Base-by-base conservation (phyloP, 2,888 invertebrate species). In the Tanytarsus gracilentus region DNA sequence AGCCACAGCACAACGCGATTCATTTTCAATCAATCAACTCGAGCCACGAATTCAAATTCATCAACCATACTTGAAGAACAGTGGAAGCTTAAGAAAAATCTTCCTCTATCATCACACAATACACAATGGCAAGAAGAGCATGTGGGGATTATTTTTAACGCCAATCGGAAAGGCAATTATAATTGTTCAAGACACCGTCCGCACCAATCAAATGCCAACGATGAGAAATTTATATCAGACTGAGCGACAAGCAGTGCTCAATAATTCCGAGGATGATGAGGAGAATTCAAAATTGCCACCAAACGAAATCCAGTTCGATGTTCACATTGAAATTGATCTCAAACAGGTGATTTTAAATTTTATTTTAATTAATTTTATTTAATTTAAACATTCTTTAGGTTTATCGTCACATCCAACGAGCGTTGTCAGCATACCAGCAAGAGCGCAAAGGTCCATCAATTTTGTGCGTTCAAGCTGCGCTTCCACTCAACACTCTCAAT, bases 131-230 rank as follows among this genome's bases (percentile, higher is more conserved):
- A 80, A 81, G 61, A 84, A 92, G 66, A 86, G 90, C 66, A 82
- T 98, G 75, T 91, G 90, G 83, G 90, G 87, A 0, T 71, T 98
- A n/a, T 88, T 97, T 66, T 74, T 95, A 56, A 84, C 88, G 1
- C 82, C 87, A 1, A 78, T 80, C 11, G 87, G 86, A 69, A 85
- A 85, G 66, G 91, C 83, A 0, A 76, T 86, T 39, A 76, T 98
- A 39, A 85, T 89, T 69, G 88, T 92, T 1, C 77, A 90, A 59
- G 95, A 97, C 72, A 84, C 88, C 0, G 95, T 93, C 1, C 79
- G 85, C 65, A 88, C 88, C 26, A 94, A 95, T 75, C 88, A 95
- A 71, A 85, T 98, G 83, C 95, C 97, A 0, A 95, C 94, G 69
- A 80, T 98, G 78, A 82, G 79, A 66, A 82, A 82, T 4, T 69